These are phyloP conservation scores for Kuschelorhynchus macadamiae DNA, from an alignment of 2,888 invertebrate genomes.

Conservation along the genomic window DNA sequence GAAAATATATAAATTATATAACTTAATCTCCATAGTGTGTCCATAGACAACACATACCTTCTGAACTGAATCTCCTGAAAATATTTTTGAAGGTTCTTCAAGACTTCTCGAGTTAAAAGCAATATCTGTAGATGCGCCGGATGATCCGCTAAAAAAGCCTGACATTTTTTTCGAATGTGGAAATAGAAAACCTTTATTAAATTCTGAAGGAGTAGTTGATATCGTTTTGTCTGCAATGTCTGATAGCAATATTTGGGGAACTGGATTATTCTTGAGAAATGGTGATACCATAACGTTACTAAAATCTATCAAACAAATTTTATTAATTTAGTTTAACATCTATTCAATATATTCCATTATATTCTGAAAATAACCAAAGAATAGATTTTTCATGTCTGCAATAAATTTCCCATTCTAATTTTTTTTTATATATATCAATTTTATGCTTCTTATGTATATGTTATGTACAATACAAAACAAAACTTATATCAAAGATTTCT, in stretches of 20 bases:
- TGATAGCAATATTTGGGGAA: slow-evolving; percentile 40
- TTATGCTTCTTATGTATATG: too few relatives aligned
- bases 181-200: slow-evolving; percentile 49
- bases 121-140: slow-evolving; percentile 35
- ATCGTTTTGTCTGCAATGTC: slow-evolving; percentile 29
- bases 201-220: not conserved
- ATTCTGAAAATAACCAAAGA: too few relatives aligned
- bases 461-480: too few relatives aligned
- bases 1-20: too few relatives aligned
- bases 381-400: too few relatives aligned
- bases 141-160: slow-evolving; percentile 32
- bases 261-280: slow-evolving; percentile 24
- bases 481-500: too few relatives aligned
- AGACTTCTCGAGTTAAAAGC: slow-evolving; percentile 50
- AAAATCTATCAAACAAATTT: slow-evolving; percentile 9
- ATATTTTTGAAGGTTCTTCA: slow-evolving; percentile 53
- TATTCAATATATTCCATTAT: too few relatives aligned
- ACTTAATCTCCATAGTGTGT: too few relatives aligned
- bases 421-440: too few relatives aligned
- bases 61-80: slow-evolving; percentile 22
- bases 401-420: too few relatives aligned
- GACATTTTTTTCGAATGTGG: slow-evolving; percentile 39
- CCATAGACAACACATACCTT: too few relatives aligned
- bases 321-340: too few relatives aligned
- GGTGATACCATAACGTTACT: not conserved